phyloP scores from a whole-genome alignment of 1,140 invertebrate genomes.

The Drosophila triauraria region DNA sequence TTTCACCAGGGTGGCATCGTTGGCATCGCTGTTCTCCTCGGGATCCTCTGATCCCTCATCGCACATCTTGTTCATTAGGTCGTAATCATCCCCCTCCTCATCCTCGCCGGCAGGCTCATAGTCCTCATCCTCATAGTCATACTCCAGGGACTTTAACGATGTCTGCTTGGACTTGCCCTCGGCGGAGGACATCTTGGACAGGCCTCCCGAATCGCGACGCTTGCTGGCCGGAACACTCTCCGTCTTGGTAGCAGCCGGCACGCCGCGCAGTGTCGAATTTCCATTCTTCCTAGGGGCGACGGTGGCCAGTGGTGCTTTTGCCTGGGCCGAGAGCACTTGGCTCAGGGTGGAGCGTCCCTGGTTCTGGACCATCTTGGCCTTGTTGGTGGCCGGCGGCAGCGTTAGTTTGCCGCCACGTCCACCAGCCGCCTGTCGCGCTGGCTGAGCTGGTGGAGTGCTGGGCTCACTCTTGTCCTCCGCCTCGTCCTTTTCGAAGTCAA shows the following conservation, averaged over 20 bases:
- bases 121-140: constrained; percentile 58
- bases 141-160: constrained; percentile 45
- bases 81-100: constrained; percentile 38
- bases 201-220: constrained; percentile 34
- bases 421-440: constrained; percentile 24
- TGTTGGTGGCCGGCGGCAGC: constrained; percentile 50
- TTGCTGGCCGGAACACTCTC: constrained; percentile 21
- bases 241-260: neutral
- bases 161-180: constrained; percentile 46
- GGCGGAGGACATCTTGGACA: constrained; percentile 21
- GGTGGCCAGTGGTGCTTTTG: constrained; percentile 4
- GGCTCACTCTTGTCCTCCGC: constrained; percentile 45
- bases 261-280: neutral
- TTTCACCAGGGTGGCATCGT: constrained; percentile 34
- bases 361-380: constrained; percentile 28
- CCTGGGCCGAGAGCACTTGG: constrained; percentile 44
- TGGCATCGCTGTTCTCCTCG: constrained; percentile 44
- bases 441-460: neutral
- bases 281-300: neutral
- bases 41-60: constrained; percentile 19
- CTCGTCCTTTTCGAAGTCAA: constrained; percentile 65
- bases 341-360: constrained; percentile 33
- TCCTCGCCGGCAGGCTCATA: constrained; percentile 47
- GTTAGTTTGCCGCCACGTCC: constrained; percentile 47
- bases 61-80: constrained; percentile 36